Evolutionary conservation across 92 coral and sea anemone species (phyloP).

Genomic region (Phymanthus crucifer): DNA sequence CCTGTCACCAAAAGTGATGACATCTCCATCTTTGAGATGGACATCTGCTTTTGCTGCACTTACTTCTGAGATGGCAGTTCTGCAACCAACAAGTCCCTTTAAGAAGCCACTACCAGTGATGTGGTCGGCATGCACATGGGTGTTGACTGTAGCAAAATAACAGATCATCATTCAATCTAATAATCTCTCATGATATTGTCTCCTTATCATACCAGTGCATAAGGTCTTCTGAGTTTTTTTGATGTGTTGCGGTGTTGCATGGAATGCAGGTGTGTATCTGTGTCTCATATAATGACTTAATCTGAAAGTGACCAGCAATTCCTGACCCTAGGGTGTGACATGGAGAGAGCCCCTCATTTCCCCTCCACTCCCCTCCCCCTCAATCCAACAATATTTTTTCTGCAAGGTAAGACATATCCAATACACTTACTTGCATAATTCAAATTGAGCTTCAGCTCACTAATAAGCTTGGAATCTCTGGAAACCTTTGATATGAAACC

Average conservation of each 20-base stretch:
- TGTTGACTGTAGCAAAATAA: constrained; percentile 52
- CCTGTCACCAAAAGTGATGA: constrained; percentile 68
- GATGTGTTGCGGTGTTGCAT: too few relatives aligned
- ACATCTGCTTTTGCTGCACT: constrained; percentile 71
- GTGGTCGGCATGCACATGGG: constrained; percentile 90
- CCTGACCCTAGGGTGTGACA: too few relatives aligned
- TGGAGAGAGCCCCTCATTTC: too few relatives aligned
- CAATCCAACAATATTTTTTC: background rate
- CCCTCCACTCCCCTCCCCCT: background rate
- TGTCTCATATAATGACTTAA: too few relatives aligned
- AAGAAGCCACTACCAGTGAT: constrained; percentile 83
- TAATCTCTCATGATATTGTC: too few relatives aligned
- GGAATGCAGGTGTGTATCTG: too few relatives aligned
- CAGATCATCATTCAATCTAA: background rate
- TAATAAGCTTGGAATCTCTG: constrained; percentile 60
- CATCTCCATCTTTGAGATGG: constrained; percentile 65
- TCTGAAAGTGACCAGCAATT: too few relatives aligned
- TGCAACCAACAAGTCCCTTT: constrained; percentile 66
- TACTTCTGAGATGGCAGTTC: constrained; percentile 64
- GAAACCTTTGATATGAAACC: constrained; percentile 41
- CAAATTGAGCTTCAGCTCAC: constrained; percentile 74
- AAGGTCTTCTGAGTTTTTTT: too few relatives aligned
- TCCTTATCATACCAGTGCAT: too few relatives aligned
- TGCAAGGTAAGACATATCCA: too few relatives aligned
- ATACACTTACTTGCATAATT: constrained; percentile 64